Percentiles rank a stretch among this genome's conserved stretches.
phyloP scores from a whole-genome alignment of 2,888 invertebrate genomes.

The Nomada lathburiana region DNA sequence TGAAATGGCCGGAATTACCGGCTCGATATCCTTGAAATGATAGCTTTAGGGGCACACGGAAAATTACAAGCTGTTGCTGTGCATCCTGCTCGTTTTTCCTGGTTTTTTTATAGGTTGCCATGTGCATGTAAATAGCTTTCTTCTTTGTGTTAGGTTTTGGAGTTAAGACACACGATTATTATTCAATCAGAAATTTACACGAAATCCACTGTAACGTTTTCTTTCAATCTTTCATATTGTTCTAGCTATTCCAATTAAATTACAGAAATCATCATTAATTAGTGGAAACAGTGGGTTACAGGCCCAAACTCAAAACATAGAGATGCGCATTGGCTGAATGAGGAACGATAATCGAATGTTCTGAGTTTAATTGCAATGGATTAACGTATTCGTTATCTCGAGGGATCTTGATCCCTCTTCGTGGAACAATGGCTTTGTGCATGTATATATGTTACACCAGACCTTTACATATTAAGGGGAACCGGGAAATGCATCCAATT shows the following conservation, averaged over 20 bases:
- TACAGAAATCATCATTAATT: constrained; percentile 35
- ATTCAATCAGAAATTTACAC: too few relatives aligned
- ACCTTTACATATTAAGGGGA: neutral
- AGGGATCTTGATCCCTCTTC: constrained; percentile 17
- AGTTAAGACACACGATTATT: too few relatives aligned
- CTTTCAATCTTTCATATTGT: too few relatives aligned
- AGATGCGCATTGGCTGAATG: constrained; percentile 9
- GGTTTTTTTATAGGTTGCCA: neutral
- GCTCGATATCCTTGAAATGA: neutral
- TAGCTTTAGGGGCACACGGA: neutral
- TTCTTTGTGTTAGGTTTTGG: too few relatives aligned
- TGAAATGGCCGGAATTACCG: neutral
- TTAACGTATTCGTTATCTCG: constrained; percentile 5
- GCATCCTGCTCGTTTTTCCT: neutral
- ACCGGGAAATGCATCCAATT: neutral
- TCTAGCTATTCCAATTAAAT: neutral
- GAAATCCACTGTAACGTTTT: too few relatives aligned
- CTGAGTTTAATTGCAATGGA: constrained; percentile 29
- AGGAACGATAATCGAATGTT: constrained; percentile 43
- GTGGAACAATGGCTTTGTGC: neutral
- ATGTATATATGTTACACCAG: neutral
- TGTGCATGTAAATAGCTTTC: neutral
- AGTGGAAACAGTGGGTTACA: constrained; percentile 16
- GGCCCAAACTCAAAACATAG: constrained; percentile 18
- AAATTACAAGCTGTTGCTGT: neutral